These are phyloP conservation scores for Bombus pascuorum DNA, from an alignment of 1,140 invertebrate genomes.

Conservation along the genomic window DNA sequence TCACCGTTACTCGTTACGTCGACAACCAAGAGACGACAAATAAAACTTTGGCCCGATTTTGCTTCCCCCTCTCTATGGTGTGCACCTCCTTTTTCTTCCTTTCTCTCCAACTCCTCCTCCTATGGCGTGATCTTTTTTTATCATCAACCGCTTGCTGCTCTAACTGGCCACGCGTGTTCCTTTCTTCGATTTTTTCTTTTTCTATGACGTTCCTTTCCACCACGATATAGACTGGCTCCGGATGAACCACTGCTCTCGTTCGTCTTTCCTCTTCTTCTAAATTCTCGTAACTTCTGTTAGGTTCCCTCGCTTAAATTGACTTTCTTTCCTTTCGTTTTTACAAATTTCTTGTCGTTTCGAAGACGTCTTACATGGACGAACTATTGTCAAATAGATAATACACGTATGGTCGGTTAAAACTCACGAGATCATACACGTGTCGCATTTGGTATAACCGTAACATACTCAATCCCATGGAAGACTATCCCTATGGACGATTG, in stretches of 20 bases:
- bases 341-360: background rate
- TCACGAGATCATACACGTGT: background rate
- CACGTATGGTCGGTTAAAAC: background rate
- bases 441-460: background rate
- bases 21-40: background rate
- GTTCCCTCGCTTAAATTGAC: background rate
- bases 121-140: conserved; percentile 14
- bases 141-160: background rate
- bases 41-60: conserved; percentile 37
- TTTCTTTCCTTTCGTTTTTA: too few species aligned
- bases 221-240: background rate
- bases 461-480: background rate
- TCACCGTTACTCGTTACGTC: conserved; percentile 23
- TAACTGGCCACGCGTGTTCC: background rate
- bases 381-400: background rate
- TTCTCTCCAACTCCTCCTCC: background rate
- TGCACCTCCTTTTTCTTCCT: background rate
- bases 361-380: background rate
- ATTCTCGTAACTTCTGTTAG: too few species aligned
- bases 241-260: background rate
- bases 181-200: background rate
- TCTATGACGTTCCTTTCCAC: background rate
- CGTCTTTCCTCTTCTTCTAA: background rate
- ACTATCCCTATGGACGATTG: background rate
- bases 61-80: background rate